Evolutionary conservation across 2,113 vertebrate species (phyloP).

Genomic region (Alouatta palliata): DNA sequence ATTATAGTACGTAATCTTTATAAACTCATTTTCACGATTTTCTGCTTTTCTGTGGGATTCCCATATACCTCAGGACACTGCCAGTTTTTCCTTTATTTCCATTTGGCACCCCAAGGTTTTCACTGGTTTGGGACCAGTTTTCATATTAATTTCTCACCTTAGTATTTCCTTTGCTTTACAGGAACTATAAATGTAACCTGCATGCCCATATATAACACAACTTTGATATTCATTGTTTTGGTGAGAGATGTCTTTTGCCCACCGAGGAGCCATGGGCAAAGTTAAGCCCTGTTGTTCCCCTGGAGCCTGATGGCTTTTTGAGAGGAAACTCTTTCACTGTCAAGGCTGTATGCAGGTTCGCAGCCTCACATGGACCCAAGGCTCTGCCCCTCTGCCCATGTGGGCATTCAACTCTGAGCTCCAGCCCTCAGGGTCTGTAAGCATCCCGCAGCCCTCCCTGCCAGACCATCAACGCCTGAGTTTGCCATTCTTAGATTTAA

Average conservation of each 20-base stretch:
- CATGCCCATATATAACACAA: fast-evolving
- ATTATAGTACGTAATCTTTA: background rate
- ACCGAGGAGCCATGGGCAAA: background rate
- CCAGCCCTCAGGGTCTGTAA: too few relatives aligned
- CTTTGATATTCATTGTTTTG: background rate
- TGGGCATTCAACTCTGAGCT: too few relatives aligned
- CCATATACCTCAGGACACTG: background rate
- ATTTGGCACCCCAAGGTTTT: background rate
- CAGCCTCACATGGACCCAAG: background rate
- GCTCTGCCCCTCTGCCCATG: background rate
- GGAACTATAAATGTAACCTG: too few relatives aligned
- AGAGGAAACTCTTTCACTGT: background rate
- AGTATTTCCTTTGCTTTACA: background rate
- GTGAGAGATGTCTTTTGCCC: background rate
- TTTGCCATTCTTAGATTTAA: background rate
- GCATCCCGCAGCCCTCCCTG: too few relatives aligned
- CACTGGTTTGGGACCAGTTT: background rate
- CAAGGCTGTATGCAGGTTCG: background rate
- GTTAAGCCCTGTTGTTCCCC: background rate
- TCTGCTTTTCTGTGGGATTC: background rate
- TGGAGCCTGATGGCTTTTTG: background rate
- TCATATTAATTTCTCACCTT: background rate
- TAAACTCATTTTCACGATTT: background rate
- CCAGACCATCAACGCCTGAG: background rate
- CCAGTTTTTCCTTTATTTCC: background rate